Evolutionary conservation across 2,888 invertebrate genomes (phyloP), one percentile per base, ranked within the genome.

Genomic region (Cosmia trapezina): DNA sequence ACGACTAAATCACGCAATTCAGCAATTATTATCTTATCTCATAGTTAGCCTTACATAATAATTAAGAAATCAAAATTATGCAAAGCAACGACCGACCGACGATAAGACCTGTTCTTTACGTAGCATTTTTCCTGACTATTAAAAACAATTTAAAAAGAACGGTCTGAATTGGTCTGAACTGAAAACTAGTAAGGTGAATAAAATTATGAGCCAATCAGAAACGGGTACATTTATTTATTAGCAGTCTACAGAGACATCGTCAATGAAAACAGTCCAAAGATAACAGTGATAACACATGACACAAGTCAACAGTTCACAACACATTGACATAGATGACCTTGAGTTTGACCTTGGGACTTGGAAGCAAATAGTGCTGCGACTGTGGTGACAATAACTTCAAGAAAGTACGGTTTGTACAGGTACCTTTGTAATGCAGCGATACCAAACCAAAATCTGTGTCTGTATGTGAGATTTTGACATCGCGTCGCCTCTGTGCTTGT

Each of bases 41-140:
- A 90, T 89, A 89, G 49, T 47, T 73, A 66, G 59, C 63, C 65
- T 77, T 80, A 87, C 70, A 59, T 83, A 84, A 83, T 77, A 65
- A 41, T 47, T 45, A 57, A 14, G 22, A 37, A n/a, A 73, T 4
- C 12, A 11, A 62, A 56, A 47, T 19, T 4, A 19, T 0, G 17
- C 22, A 71, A 37, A 28, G 11, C 8, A 17, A 51, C n/a, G n/a
- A n/a, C n/a, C n/a, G n/a, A n/a, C n/a, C n/a, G 22, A 43, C n/a
- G 53, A 9, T 1, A 22, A 4, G 5, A 45, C 6, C 43, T 33
- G 66, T 74, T 74, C 73, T 74, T 2, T n/a, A 41, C 1, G 9
- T 28, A 45, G 3, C 8, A 73, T 28, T 12, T 28, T 7, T 12
- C 14, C 9, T 37, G 9, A 51, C 9, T 45, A 47, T 6, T 22